Percentiles rank a stretch among this genome's conserved stretches.
Conservation (phyloP, 2,113 vertebrate genomes). For the Tylochromis polylepis region DNA sequence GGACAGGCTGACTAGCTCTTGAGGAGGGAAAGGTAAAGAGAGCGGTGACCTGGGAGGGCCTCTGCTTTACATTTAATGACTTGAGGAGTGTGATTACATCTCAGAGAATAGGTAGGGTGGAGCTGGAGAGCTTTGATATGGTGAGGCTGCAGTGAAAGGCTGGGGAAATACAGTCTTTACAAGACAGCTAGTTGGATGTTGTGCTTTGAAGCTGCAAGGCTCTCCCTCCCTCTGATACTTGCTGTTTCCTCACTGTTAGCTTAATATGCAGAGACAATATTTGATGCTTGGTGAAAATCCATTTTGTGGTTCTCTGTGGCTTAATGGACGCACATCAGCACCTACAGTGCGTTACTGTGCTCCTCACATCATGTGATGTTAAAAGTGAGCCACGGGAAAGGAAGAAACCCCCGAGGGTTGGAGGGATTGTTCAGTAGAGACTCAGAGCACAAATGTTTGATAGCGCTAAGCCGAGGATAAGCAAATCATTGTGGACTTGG, state of each 20-base stretch:
- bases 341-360: conserved; percentile 22
- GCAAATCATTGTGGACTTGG: conserved; percentile 7
- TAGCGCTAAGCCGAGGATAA: not conserved
- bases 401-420: not conserved
- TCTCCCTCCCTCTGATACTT: not conserved
- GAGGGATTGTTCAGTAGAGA: not conserved
- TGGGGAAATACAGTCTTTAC: not conserved
- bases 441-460: not conserved
- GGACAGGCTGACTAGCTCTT: not conserved
- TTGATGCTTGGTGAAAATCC: not conserved
- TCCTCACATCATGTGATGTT: conserved; percentile 17
- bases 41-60: conserved; percentile 18
- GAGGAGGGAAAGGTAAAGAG: conserved; percentile 4
- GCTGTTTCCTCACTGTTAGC: not conserved
- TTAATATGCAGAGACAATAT: not conserved
- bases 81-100: conserved; percentile 36
- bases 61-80: conserved; percentile 20
- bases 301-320: not conserved
- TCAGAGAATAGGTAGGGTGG: conserved; percentile 36
- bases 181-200: not conserved
- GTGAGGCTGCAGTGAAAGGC: not conserved
- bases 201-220: not conserved
- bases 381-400: conserved; percentile 4
- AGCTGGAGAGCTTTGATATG: conserved; percentile 18
- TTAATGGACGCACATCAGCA: not conserved